Conservation (phyloP, 2,888 invertebrate genomes). For the Piscicola geometra region DNA sequence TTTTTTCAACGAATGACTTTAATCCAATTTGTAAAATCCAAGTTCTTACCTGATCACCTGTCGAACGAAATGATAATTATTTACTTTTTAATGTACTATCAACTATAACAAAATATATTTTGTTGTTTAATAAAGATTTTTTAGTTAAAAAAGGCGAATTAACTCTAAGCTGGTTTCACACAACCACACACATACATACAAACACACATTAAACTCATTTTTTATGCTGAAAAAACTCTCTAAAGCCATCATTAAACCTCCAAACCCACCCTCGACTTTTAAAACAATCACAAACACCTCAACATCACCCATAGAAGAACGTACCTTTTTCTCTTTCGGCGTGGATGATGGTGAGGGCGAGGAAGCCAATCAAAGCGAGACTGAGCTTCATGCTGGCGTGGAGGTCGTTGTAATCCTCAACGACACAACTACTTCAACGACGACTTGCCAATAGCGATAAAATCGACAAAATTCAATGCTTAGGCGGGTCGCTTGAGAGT, state of each 20-base stretch:
- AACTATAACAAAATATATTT: no score
- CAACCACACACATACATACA: no score
- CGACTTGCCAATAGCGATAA: not conserved
- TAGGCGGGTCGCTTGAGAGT: no score
- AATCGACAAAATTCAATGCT: not conserved
- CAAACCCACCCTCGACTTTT: no score
- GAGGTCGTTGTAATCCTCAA: not conserved
- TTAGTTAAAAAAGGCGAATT: no score
- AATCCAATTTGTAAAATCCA: conserved; percentile 12
- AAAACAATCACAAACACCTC: not conserved
- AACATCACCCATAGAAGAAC: not conserved
- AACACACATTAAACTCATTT: not conserved
- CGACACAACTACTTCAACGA: not conserved
- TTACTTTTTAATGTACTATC: no score
- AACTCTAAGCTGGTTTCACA: no score
- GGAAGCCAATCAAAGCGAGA: conserved; percentile 1
- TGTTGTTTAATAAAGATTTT: no score
- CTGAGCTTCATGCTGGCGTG: not conserved
- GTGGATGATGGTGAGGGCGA: not conserved
- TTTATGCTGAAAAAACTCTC: not conserved
- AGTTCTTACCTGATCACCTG: conserved; percentile 9
- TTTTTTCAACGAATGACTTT: no score
- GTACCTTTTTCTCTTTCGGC: not conserved
- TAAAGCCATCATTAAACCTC: not conserved
- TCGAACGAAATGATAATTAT: no score